Evolutionary conservation across 2,797 vertebrate species (phyloP), one percentile per base, ranked within the genome.

Genomic region (Lepilemur septentrionalis): DNA sequence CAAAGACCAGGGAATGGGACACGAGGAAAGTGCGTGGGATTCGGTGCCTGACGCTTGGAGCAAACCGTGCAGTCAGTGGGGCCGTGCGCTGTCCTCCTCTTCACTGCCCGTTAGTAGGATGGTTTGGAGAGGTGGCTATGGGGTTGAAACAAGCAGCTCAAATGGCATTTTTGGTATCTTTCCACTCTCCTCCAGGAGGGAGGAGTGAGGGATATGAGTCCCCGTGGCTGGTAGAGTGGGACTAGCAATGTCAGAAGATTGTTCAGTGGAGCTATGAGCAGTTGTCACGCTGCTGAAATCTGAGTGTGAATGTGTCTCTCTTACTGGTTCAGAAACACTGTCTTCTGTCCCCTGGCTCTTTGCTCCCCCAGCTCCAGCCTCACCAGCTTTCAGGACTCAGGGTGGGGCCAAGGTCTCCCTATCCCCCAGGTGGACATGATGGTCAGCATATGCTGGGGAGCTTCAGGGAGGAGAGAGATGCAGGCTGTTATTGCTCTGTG

Each of bases 391-490:
- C 13, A 35, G 48, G 55, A 70, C 35, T 61, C 61, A 52, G 17
- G 7, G 12, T 80, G 30, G 30, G 52, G 15, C 20, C 0, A 4
- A 0, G 20, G 25, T 15, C n/a, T 57, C 38, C 30, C 5, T 10
- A 30, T 35, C 15, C 17, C 20, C 30, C 18, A 41, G 41, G 35
- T 78, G 35, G 41, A 82, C 13, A 4, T 0, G 22, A 28, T 13
- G 12, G 41, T 35, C 43, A 5, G 22, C 30, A 10, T 10, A 1
- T 17, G 13, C 8, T 41, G 55, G 55, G 70, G 35, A 35, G 35
- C 48, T 22, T 57, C 20, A 23, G 35, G 69, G 75, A 89, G 95
- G 11, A 75, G 96, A 99, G 95, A 94, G 97, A 80, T 82, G 98
- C 32, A 97, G 97, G 76, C 0, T 89, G 2, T 0, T 57, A 65